Percentiles rank a stretch among this genome's conserved stretches.
These are phyloP conservation scores for Mythimna albipuncta DNA, from an alignment of 2,888 invertebrate genomes.

Conservation along the genomic window DNA sequence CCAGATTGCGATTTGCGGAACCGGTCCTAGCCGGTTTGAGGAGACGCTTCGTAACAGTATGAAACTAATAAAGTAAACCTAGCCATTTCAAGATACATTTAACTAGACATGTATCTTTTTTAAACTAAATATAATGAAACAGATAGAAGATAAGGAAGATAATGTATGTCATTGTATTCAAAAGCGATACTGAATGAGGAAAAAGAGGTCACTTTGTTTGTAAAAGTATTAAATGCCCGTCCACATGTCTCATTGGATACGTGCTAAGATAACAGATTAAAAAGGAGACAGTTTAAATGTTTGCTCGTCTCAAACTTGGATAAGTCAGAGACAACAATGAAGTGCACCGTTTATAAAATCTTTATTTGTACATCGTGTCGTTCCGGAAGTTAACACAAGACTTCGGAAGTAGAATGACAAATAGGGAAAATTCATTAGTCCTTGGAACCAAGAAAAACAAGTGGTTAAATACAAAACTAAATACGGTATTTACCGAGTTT, in stretches of 20 bases:
- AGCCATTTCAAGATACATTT: conserved; percentile 32
- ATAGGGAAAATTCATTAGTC: background rate
- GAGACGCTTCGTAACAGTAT: conserved; percentile 42
- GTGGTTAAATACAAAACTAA: background rate
- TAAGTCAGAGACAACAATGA: background rate
- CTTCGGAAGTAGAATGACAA: background rate
- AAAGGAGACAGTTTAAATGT: conserved; percentile 19
- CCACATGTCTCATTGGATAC: conserved; percentile 20
- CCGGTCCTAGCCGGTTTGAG: conserved; percentile 49
- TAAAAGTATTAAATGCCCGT: conserved; percentile 2
- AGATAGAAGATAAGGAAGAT: conserved; percentile 30
- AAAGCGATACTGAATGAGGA: conserved; percentile 14
- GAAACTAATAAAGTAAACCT: conserved; percentile 35
- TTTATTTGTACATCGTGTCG: background rate
- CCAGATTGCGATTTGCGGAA: conserved; percentile 40
- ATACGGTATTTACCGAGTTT: background rate
- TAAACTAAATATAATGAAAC: conserved; percentile 7
- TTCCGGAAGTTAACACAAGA: conserved; percentile 12
- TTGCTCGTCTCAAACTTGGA: conserved; percentile 11
- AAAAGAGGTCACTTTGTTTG: conserved; percentile 38
- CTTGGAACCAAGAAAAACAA: conserved; percentile 2
- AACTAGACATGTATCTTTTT: conserved; percentile 1
- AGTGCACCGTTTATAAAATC: conserved; percentile 2
- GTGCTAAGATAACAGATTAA: conserved; percentile 24
- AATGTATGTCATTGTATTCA: conserved; percentile 8